Evolutionary conservation across 2,888 invertebrate genomes (phyloP).

Genomic region (Pyralis farinalis): DNA sequence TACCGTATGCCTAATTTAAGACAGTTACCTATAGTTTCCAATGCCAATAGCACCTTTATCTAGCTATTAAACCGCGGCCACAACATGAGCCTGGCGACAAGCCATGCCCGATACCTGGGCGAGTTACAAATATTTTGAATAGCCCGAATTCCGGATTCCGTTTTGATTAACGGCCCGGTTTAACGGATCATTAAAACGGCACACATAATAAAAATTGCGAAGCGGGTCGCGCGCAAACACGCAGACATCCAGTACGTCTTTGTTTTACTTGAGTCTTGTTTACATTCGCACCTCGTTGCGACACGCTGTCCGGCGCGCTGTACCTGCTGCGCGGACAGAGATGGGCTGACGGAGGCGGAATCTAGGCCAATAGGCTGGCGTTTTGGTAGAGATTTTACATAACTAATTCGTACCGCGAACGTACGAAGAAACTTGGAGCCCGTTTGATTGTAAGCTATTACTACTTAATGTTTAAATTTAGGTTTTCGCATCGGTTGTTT

Average conservation of each 20-base stretch:
- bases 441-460: no score
- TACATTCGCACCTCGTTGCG: slow-evolving; percentile 13
- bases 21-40: no score
- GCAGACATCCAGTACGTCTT: slow-evolving; percentile 10
- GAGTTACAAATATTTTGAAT: slow-evolving; percentile 24
- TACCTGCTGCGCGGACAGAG: slow-evolving; percentile 6
- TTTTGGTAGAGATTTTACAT: not conserved
- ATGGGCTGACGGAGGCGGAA: not conserved
- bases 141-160: slow-evolving; percentile 23
- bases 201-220: slow-evolving; percentile 50
- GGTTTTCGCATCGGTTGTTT: no score
- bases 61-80: no score
- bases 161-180: slow-evolving; percentile 40
- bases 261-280: slow-evolving; percentile 18
- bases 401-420: no score
- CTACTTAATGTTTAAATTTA: no score
- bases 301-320: slow-evolving; percentile 7
- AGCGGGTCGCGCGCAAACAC: slow-evolving; percentile 36
- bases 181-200: slow-evolving; percentile 46
- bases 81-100: not conserved
- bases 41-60: not conserved
- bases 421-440: no score
- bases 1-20: no score
- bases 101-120: not conserved
- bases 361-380: not conserved